These are phyloP conservation scores for Poeciliopsis turneri DNA, from an alignment of 2,797 vertebrate genomes.

Conservation along the genomic window DNA sequence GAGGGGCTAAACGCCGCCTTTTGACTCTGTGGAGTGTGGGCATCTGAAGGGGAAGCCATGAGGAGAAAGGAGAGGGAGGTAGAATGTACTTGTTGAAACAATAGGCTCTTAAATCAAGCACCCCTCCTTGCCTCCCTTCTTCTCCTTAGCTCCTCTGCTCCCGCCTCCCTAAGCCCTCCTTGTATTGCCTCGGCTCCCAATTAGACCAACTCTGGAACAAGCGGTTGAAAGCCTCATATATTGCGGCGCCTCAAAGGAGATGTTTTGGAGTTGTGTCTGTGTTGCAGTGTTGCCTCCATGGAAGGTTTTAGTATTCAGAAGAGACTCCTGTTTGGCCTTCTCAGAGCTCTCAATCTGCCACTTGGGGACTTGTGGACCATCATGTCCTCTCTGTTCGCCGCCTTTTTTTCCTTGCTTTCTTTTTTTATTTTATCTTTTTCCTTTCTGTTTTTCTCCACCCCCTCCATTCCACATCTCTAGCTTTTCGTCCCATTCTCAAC, in stretches of 20 bases:
- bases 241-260: conserved; percentile 69
- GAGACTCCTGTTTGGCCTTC: conserved; percentile 64
- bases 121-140: conserved; percentile 67
- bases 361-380: conserved; percentile 62
- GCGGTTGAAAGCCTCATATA: conserved; percentile 66
- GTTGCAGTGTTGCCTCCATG: conserved; percentile 65
- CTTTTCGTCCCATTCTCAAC: conserved; percentile 44
- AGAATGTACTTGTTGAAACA: conserved; percentile 81
- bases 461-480: conserved; percentile 42
- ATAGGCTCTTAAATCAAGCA: conserved; percentile 78
- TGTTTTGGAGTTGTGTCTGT: conserved; percentile 68
- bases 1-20: conserved; percentile 81
- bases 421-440: conserved; percentile 10
- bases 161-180: conserved; percentile 51
- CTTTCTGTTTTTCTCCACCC: conserved; percentile 49
- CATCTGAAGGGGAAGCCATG: conserved; percentile 72
- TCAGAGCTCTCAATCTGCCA: conserved; percentile 68
- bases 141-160: conserved; percentile 56
- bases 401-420: conserved; percentile 20
- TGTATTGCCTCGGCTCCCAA: conserved; percentile 66
- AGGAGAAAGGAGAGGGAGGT: conserved; percentile 74
- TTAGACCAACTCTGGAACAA: conserved; percentile 74
- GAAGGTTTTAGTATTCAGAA: conserved; percentile 72
- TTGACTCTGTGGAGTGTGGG: conserved; percentile 81
- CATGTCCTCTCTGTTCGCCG: conserved; percentile 49